Percentiles rank a stretch among this genome's conserved stretches.
Conservation (phyloP, 1,140 invertebrate species). For the Ips typographus region DNA sequence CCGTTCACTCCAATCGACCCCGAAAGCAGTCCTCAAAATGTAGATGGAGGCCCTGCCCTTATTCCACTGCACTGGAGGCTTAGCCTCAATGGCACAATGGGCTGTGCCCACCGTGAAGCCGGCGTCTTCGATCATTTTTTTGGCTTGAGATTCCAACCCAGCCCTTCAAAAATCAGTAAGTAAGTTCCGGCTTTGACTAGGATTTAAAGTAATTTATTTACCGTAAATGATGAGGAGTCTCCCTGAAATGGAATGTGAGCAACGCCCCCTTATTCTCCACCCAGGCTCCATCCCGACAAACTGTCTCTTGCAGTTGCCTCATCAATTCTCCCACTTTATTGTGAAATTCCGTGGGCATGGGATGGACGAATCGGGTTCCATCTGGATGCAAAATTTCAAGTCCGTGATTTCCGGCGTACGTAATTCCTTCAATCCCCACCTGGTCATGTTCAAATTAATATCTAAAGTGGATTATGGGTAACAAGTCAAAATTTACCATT, state of each 20-base stretch:
- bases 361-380: conserved; percentile 87
- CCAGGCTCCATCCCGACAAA: conserved; percentile 86
- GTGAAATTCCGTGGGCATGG: conserved; percentile 83
- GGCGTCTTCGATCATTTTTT: conserved; percentile 68
- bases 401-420: conserved; percentile 89
- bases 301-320: conserved; percentile 75
- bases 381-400: conserved; percentile 87
- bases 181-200: conserved; percentile 45
- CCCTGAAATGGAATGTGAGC: conserved; percentile 85
- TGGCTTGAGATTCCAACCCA: conserved; percentile 56
- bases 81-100: conserved; percentile 83
- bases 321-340: conserved; percentile 77
- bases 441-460: conserved; percentile 35
- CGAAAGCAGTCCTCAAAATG: conserved; percentile 84
- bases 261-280: conserved; percentile 89
- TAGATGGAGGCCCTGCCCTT: conserved; percentile 89
- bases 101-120: conserved; percentile 77
- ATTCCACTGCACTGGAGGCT: conserved; percentile 88
- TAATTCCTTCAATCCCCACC: conserved; percentile 86
- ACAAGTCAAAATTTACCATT: conserved; percentile 60
- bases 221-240: conserved; percentile 70
- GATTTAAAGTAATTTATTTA: conserved; percentile 4
- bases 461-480: not conserved
- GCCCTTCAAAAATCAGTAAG: conserved; percentile 19
- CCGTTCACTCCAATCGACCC: conserved; percentile 87